Conservation (phyloP, 1,140 invertebrate species). For the Aporrectodea caliginosa region DNA sequence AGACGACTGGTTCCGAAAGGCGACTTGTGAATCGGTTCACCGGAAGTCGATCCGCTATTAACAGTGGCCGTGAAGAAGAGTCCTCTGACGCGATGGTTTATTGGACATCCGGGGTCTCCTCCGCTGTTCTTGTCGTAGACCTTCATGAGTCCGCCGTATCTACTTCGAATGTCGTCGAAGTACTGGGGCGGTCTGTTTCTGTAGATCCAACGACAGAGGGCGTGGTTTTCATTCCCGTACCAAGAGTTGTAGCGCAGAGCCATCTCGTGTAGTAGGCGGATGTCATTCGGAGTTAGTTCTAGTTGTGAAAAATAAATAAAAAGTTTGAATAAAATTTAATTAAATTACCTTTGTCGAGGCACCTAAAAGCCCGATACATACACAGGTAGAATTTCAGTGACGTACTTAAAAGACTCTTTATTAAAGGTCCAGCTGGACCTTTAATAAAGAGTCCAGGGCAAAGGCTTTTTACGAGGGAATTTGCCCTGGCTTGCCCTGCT, state of each 20-base stretch:
- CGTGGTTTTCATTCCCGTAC: background rate
- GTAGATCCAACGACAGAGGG: slow-evolving; percentile 5
- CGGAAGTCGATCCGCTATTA: background rate
- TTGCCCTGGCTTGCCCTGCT: too few species aligned
- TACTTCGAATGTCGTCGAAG: slow-evolving; percentile 3
- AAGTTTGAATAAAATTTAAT: too few species aligned
- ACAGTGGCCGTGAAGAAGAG: slow-evolving; percentile 22
- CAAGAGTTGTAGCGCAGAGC: background rate
- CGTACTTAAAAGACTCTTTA: too few species aligned
- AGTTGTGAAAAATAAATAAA: too few species aligned
- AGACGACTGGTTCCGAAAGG: slow-evolving; percentile 7
- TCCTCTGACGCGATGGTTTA: slow-evolving; percentile 11
- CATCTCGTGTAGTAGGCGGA: background rate
- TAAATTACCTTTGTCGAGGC: too few species aligned
- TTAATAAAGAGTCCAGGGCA: too few species aligned
- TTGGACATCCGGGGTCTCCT: slow-evolving; percentile 21
- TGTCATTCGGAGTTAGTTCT: background rate
- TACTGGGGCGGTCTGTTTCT: slow-evolving; percentile 12
- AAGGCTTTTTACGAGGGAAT: too few species aligned
- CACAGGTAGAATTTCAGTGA: too few species aligned
- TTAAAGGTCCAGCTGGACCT: too few species aligned
- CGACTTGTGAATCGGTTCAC: background rate
- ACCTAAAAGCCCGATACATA: too few species aligned
- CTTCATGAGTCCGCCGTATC: slow-evolving; percentile 1
- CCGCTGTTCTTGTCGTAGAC: slow-evolving; percentile 8